phyloP scores from a whole-genome alignment of 2,113 vertebrate genomes.

The Origma solitaria region DNA sequence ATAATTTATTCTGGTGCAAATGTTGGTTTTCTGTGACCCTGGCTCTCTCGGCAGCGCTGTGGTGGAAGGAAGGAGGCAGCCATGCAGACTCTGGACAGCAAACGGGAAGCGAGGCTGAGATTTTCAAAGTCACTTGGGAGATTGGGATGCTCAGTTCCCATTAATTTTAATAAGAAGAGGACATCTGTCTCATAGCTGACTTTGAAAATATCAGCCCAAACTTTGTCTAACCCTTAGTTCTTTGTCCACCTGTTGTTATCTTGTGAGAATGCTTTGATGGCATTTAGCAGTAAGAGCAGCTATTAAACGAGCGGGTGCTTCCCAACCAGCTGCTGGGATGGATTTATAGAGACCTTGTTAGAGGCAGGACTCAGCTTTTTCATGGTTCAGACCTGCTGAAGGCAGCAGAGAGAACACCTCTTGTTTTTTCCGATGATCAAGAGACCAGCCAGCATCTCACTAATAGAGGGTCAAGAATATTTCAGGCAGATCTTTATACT shows the following conservation, averaged over 20 bases:
- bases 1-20: background rate
- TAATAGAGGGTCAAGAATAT: background rate
- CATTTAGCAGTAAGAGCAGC: background rate
- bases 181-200: slow-evolving; percentile 41
- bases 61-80: background rate
- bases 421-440: background rate
- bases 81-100: background rate
- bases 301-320: background rate
- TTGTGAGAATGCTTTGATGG: background rate
- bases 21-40: background rate
- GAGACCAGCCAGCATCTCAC: background rate
- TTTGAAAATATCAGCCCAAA: slow-evolving; percentile 54
- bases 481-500: background rate
- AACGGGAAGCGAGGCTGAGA: background rate
- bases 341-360: background rate
- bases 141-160: background rate
- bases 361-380: background rate
- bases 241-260: slow-evolving; percentile 7
- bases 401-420: background rate
- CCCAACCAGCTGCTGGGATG: background rate
- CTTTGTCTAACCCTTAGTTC: slow-evolving; percentile 26
- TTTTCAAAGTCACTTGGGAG: slow-evolving; percentile 44
- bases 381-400: background rate
- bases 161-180: slow-evolving; percentile 56
- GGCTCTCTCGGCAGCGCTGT: background rate